A percentile compares a stretch with the other conserved stretches of the same genome.
These are phyloP conservation scores for Elegia similella DNA, from an alignment of 2,888 invertebrate species.

Conservation along the genomic window DNA sequence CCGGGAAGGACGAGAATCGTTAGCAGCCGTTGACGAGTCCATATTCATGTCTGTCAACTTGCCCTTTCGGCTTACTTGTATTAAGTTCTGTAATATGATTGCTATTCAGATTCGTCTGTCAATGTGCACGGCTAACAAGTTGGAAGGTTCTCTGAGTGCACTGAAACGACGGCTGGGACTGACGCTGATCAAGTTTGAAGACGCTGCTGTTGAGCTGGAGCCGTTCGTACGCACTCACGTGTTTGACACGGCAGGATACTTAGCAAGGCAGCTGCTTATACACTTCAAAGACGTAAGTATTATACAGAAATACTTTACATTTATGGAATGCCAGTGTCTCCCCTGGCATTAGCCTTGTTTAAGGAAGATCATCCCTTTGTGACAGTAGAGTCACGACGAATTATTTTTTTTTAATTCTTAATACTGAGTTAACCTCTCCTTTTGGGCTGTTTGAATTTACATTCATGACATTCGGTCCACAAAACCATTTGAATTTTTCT, in stretches of 20 bases:
- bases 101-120: conserved; percentile 88
- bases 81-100: neutral
- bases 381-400: neutral
- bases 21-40: too few species aligned
- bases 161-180: conserved; percentile 93
- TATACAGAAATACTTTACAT: neutral
- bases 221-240: conserved; percentile 93
- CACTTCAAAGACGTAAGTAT: conserved; percentile 90
- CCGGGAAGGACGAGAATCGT: too few species aligned
- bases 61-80: too few species aligned
- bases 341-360: too few species aligned
- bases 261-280: conserved; percentile 89
- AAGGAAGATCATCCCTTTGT: neutral
- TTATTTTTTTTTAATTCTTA: too few species aligned
- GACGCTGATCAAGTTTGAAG: conserved; percentile 97
- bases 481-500: too few species aligned
- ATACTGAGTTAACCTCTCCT: too few species aligned
- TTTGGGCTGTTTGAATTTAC: too few species aligned
- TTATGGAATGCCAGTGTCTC: neutral
- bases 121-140: conserved; percentile 92
- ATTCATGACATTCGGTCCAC: too few species aligned
- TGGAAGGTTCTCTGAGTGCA: conserved; percentile 85
- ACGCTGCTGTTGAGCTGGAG: conserved; percentile 95
- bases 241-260: conserved; percentile 94
- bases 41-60: too few species aligned